Percentiles rank a stretch among this genome's conserved stretches.
Conservation (phyloP, 2,888 invertebrate genomes). For the Rhogogaster chlorosoma region DNA sequence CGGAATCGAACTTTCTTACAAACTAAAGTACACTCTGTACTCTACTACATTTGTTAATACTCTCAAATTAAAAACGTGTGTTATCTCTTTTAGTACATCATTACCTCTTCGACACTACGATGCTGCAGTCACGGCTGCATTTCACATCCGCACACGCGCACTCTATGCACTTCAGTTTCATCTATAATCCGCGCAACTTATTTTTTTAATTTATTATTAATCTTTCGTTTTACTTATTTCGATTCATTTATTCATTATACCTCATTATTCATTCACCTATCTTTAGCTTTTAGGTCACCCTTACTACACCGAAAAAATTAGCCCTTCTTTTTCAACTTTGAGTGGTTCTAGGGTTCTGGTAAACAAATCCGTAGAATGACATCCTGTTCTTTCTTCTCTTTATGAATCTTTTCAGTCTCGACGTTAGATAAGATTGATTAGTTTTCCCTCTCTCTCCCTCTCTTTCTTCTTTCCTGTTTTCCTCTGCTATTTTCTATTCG, state of each 20-base stretch:
- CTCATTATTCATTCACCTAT: not conserved
- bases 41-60: constrained; percentile 18
- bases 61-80: not conserved
- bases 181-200: not conserved
- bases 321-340: not conserved
- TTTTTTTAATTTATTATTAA: not conserved
- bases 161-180: constrained; percentile 27
- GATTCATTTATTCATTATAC: not conserved
- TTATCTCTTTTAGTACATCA: not conserved
- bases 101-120: constrained; percentile 27
- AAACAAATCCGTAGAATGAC: not conserved
- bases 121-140: constrained; percentile 5
- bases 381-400: not conserved
- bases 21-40: constrained; percentile 22
- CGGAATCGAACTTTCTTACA: not conserved
- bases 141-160: constrained; percentile 46
- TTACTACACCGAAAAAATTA: not conserved
- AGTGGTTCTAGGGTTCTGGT: not conserved
- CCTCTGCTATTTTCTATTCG: constrained; percentile 36
- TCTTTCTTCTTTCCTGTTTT: constrained; percentile 47
- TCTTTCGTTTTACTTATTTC: not conserved
- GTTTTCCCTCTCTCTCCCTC: not conserved
- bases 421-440: constrained; percentile 1
- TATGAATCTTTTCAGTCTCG: not conserved
- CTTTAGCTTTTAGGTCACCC: not conserved